phyloP scores from a whole-genome alignment of 2,888 invertebrate species.

The Tenthredo notha region DNA sequence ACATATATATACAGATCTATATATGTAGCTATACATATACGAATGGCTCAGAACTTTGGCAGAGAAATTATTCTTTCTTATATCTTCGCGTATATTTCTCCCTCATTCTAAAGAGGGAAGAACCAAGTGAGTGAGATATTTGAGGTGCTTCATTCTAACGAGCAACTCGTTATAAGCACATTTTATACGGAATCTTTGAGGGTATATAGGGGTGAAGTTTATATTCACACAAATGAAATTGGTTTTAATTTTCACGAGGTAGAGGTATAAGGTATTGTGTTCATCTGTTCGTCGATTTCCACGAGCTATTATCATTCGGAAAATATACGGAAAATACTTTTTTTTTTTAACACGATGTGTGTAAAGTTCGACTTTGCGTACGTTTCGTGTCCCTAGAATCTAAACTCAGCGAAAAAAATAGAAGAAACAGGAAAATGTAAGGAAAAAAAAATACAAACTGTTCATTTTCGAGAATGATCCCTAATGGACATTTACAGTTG shows the following conservation, averaged over 20 bases:
- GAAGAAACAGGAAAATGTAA: not conserved
- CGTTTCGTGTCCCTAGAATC: too few species aligned
- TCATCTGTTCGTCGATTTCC: not conserved
- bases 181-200: not conserved
- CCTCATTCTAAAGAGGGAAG: not conserved
- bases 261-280: not conserved
- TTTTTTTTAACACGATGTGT: not conserved
- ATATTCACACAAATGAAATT: not conserved
- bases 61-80: not conserved
- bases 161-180: slow-evolving; percentile 21
- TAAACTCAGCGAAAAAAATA: not conserved
- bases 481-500: not conserved
- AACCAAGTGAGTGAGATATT: not conserved
- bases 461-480: not conserved
- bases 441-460: not conserved
- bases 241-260: not conserved
- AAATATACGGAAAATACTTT: not conserved
- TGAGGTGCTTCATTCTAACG: slow-evolving; percentile 15
- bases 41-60: not conserved
- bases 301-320: not conserved
- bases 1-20: not conserved
- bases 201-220: not conserved
- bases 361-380: too few species aligned
- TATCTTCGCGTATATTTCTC: not conserved
- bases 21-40: too few species aligned